Conservation (phyloP, 2,797 vertebrate species). For the Lates japonicus region DNA sequence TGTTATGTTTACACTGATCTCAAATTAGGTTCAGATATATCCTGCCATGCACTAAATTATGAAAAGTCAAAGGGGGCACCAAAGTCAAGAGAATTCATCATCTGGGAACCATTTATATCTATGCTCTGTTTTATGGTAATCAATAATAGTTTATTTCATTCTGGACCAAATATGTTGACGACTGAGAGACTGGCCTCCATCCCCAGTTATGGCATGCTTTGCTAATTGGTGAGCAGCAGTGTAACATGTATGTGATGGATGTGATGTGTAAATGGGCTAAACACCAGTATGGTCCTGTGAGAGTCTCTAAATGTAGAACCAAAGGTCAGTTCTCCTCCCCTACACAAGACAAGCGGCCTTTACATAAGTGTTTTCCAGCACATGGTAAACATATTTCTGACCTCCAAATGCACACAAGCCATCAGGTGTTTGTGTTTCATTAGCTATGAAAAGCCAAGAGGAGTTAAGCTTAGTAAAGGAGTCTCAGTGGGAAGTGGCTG, state of each 20-base stretch:
- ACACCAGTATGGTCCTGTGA: constrained; percentile 31
- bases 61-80: background rate
- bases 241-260: constrained; percentile 14
- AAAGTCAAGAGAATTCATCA: constrained; percentile 2
- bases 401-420: constrained; percentile 53
- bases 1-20: background rate
- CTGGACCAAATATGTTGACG: background rate
- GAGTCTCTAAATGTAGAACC: constrained; percentile 42
- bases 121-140: background rate
- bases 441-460: constrained; percentile 54
- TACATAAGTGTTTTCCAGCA: constrained; percentile 50
- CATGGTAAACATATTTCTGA: constrained; percentile 65
- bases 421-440: constrained; percentile 80
- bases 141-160: background rate
- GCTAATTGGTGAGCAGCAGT: background rate
- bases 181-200: background rate
- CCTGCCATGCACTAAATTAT: background rate
- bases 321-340: constrained; percentile 37
- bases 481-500: constrained; percentile 64
- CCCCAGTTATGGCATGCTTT: background rate
- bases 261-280: constrained; percentile 45
- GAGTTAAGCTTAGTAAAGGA: constrained; percentile 50
- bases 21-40: constrained; percentile 1
- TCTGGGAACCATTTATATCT: background rate
- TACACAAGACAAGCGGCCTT: constrained; percentile 60